Evolutionary conservation across 2,113 vertebrate genomes (phyloP).

Genomic region (Lepus europaeus): DNA sequence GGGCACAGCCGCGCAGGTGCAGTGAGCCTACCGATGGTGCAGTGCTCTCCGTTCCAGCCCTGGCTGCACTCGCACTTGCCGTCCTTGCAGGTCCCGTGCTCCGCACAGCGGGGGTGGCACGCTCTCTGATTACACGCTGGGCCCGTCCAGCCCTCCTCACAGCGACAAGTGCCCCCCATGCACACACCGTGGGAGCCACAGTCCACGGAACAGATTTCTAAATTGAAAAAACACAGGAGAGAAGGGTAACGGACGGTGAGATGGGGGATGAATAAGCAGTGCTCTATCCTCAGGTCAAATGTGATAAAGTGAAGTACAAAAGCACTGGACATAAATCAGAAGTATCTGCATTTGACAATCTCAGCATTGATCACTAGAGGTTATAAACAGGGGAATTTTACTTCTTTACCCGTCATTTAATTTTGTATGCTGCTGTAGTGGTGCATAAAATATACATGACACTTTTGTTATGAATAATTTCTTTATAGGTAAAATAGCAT

Average conservation of each 20-base stretch:
- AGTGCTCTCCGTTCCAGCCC: constrained; percentile 99
- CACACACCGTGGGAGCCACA: constrained; percentile 95
- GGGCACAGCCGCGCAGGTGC: background rate
- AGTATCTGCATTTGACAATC: background rate
- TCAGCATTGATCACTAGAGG: background rate
- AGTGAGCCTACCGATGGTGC: constrained; percentile 95
- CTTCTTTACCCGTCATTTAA: background rate
- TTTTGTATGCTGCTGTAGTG: background rate
- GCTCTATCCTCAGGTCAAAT: accelerated
- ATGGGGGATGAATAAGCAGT: accelerated
- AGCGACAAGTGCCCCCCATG: constrained; percentile 94
- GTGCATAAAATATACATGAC: background rate
- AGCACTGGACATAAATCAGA: constrained; percentile 2
- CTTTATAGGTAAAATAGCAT: background rate
- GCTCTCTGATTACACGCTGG: constrained; percentile 94
- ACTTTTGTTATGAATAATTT: constrained; percentile 45
- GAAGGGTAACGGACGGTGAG: background rate
- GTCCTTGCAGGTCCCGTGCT: constrained; percentile 97
- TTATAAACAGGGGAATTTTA: background rate
- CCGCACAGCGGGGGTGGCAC: constrained; percentile 96
- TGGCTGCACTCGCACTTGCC: constrained; percentile 98
- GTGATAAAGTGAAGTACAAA: background rate
- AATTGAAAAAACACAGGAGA: background rate
- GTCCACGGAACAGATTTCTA: constrained; percentile 95
- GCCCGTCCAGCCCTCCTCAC: constrained; percentile 97